Evolutionary conservation across 2,888 invertebrate species (phyloP).

Genomic region (Drosophila antonietae): DNA sequence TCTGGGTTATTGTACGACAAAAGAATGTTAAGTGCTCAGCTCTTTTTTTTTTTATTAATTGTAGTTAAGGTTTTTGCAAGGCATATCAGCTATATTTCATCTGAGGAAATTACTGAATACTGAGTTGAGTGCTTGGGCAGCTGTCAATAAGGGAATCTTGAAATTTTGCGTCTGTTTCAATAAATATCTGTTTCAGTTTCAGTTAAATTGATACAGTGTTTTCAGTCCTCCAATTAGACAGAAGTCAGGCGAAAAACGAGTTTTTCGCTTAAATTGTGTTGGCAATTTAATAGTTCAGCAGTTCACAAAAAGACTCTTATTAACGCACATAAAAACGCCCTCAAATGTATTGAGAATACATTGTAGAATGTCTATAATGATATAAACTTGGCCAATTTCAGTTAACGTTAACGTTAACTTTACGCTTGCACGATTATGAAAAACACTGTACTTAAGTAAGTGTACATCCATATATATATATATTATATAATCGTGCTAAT

Average conservation of each 20-base stretch:
- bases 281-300: slow-evolving; percentile 19
- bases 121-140: background rate
- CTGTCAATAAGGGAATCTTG: background rate
- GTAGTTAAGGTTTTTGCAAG: background rate
- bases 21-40: slow-evolving; percentile 6
- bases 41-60: background rate
- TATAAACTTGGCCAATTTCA: slow-evolving; percentile 11
- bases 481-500: slow-evolving; percentile 1
- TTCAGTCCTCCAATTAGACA: slow-evolving; percentile 19
- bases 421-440: slow-evolving; percentile 4
- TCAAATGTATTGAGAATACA: slow-evolving; percentile 10
- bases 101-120: background rate
- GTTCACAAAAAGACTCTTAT: slow-evolving; percentile 10
- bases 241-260: background rate
- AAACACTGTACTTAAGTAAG: slow-evolving; percentile 5
- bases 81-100: background rate
- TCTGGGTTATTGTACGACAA: slow-evolving; percentile 2
- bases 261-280: slow-evolving; percentile 6
- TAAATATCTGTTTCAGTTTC: too few species aligned
- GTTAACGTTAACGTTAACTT: background rate
- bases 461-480: background rate
- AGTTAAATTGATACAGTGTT: slow-evolving; percentile 6
- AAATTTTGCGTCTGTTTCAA: background rate
- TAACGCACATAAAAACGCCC: slow-evolving; percentile 3
- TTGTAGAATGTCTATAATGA: slow-evolving; percentile 19